phyloP scores from a whole-genome alignment of 2,797 vertebrate species.

The Pipistrellus pygmaeus region DNA sequence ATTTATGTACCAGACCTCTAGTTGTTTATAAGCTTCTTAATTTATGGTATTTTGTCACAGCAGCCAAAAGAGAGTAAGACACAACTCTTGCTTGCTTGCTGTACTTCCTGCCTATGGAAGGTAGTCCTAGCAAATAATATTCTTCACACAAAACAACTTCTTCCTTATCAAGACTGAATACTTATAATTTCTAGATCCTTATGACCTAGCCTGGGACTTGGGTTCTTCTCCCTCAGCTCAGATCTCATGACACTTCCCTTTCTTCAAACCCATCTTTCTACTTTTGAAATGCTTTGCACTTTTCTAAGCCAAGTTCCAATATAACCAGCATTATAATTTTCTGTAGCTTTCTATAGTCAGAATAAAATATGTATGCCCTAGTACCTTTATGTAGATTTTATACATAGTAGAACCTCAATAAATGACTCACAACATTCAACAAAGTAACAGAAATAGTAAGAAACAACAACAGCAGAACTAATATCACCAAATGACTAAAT shows the following conservation, averaged over 20 bases:
- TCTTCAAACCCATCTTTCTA: background rate
- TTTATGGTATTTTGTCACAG: background rate
- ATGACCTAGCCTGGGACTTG: background rate
- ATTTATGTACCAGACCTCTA: too few relatives aligned
- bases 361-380: background rate
- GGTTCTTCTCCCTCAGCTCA: background rate
- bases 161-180: background rate
- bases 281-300: background rate
- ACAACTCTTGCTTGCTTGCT: background rate
- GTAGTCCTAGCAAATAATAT: background rate
- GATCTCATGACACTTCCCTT: background rate
- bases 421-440: background rate
- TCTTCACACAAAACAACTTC: background rate
- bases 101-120: background rate
- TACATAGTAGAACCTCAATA: background rate
- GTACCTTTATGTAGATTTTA: background rate
- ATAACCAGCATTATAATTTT: background rate
- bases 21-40: too few relatives aligned
- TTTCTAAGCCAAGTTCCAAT: background rate
- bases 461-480: background rate
- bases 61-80: background rate
- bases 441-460: background rate
- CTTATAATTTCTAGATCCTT: background rate
- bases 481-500: background rate
- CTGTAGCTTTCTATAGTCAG: background rate